Conservation (phyloP, 2,797 vertebrate genomes). For the Hybognathus amarus region DNA sequence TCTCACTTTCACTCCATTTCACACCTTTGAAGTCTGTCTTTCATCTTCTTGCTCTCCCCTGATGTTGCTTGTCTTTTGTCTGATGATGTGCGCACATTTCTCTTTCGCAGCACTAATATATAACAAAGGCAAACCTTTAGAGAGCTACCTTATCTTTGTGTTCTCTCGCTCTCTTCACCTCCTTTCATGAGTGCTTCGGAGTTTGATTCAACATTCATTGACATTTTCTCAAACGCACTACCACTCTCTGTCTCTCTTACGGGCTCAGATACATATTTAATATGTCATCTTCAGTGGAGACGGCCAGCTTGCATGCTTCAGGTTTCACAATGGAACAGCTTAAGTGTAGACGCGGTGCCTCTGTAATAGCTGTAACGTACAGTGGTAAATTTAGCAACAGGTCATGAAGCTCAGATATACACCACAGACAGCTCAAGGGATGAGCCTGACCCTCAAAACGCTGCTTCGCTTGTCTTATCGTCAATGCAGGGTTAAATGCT, state of each 20-base stretch:
- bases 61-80: conserved; percentile 81
- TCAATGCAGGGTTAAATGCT: conserved; percentile 46
- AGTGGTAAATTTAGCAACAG: conserved; percentile 81
- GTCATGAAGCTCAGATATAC: conserved; percentile 78
- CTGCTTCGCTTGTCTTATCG: conserved; percentile 47
- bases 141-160: conserved; percentile 60
- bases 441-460: conserved; percentile 49
- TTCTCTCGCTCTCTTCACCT: conserved; percentile 27
- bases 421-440: conserved; percentile 71
- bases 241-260: conserved; percentile 28
- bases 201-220: conserved; percentile 55
- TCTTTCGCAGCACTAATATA: conserved; percentile 76
- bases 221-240: conserved; percentile 38
- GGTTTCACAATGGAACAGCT: conserved; percentile 40
- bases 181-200: conserved; percentile 48
- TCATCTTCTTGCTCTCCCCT: conserved; percentile 77
- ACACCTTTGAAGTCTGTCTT: conserved; percentile 80
- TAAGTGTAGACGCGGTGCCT: conserved; percentile 48
- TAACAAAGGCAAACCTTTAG: conserved; percentile 76
- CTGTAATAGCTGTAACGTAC: conserved; percentile 64
- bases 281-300: conserved; percentile 60
- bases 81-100: conserved; percentile 71
- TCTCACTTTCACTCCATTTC: conserved; percentile 77
- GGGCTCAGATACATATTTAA: conserved; percentile 60
- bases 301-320: conserved; percentile 33